Evolutionary conservation across 2,888 invertebrate genomes (phyloP).

Genomic region (Stenichneumon culpator): DNA sequence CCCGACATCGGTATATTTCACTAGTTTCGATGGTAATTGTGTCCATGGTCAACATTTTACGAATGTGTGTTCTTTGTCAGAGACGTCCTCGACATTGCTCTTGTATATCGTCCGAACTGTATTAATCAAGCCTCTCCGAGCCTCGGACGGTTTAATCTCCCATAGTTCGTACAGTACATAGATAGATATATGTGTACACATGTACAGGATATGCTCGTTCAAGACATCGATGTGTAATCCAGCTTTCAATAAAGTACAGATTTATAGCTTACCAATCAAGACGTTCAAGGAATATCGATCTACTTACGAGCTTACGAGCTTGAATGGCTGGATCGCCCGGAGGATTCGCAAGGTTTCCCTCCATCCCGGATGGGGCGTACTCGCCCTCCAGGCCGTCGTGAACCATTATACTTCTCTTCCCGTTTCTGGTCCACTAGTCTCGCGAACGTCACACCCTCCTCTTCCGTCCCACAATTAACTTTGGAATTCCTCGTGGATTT

Average conservation of each 20-base stretch:
- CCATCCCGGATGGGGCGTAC: slow-evolving; percentile 37
- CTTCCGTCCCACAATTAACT: slow-evolving; percentile 27
- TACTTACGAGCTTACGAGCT: slow-evolving; percentile 65
- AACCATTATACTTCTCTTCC: slow-evolving; percentile 49
- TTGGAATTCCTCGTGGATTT: slow-evolving; percentile 16
- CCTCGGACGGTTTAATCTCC: background rate
- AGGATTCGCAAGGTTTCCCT: slow-evolving; percentile 38
- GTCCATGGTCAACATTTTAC: background rate
- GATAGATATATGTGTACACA: background rate
- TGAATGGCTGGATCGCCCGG: slow-evolving; percentile 59
- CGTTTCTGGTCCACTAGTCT: background rate
- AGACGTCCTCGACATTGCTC: background rate
- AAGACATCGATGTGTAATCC: slow-evolving; percentile 6
- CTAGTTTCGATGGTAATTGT: background rate
- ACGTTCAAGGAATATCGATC: slow-evolving; percentile 49
- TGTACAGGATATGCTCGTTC: background rate
- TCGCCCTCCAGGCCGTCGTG: slow-evolving; percentile 45
- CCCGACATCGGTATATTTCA: background rate
- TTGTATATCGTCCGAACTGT: background rate
- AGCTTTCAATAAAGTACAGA: slow-evolving; percentile 27
- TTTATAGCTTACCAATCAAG: slow-evolving; percentile 57
- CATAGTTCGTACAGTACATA: background rate
- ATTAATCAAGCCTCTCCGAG: background rate
- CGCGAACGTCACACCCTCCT: slow-evolving; percentile 16
- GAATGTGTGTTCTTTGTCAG: background rate